phyloP scores from a whole-genome alignment of 2,888 invertebrate genomes.

The Lithosia quadra region DNA sequence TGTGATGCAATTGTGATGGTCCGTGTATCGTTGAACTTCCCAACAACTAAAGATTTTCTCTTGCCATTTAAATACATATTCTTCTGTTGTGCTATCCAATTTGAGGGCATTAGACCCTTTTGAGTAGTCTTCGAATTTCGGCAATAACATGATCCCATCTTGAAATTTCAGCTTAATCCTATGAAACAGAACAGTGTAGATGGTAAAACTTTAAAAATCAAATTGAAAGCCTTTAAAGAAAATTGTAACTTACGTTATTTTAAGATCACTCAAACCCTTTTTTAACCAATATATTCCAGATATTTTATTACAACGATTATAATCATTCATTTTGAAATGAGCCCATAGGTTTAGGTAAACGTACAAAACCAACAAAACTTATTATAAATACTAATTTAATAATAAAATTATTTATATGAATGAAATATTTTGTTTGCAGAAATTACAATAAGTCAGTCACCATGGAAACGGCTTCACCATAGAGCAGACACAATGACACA shows the following conservation, averaged over 20 bases:
- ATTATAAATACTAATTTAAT: too few relatives aligned
- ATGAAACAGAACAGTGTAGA: slow-evolving; percentile 43
- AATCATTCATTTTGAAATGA: slow-evolving; percentile 64
- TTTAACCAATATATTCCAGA: slow-evolving; percentile 84
- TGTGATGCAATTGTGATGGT: slow-evolving; percentile 88
- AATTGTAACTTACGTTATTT: slow-evolving; percentile 78
- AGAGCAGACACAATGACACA: background rate
- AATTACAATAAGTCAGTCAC: background rate
- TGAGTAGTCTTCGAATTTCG: slow-evolving; percentile 75
- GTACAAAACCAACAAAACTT: too few relatives aligned
- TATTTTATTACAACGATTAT: slow-evolving; percentile 71
- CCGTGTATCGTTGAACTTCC: slow-evolving; percentile 88
- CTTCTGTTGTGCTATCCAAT: slow-evolving; percentile 60
- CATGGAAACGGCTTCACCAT: slow-evolving; percentile 13
- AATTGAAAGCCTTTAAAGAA: background rate
- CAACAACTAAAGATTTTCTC: slow-evolving; percentile 89
- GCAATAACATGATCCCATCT: slow-evolving; percentile 68
- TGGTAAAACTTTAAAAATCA: background rate
- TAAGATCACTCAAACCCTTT: slow-evolving; percentile 80
- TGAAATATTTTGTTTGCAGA: background rate
- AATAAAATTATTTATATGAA: too few relatives aligned
- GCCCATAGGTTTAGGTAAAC: background rate
- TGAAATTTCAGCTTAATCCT: slow-evolving; percentile 75
- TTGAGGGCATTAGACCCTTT: slow-evolving; percentile 56
- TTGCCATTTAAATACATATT: slow-evolving; percentile 89